phyloP scores from a whole-genome alignment of 2,888 invertebrate genomes.

The Morpho deidamia region DNA sequence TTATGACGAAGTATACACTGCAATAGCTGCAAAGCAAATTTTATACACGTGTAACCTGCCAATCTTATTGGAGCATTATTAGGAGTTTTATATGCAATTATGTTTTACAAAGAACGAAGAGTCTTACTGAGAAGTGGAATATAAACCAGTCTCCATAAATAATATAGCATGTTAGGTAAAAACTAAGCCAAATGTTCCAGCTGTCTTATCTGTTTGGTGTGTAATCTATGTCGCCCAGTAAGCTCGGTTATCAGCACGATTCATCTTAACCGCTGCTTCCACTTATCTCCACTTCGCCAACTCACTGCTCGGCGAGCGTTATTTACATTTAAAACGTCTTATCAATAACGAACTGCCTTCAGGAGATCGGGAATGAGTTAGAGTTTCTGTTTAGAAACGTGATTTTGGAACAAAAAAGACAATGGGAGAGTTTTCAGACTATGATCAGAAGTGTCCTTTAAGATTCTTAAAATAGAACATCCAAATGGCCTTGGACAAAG shows the following conservation, averaged over 20 bases:
- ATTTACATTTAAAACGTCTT: slow-evolving; percentile 24
- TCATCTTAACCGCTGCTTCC: slow-evolving; percentile 21
- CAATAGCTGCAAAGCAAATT: too few relatives aligned
- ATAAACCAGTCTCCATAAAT: too few relatives aligned
- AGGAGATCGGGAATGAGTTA: slow-evolving; percentile 2
- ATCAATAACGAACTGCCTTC: slow-evolving; percentile 11
- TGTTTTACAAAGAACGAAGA: too few relatives aligned
- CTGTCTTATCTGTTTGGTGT: not conserved
- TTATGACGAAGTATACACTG: too few relatives aligned
- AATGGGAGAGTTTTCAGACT: not conserved
- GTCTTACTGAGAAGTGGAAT: too few relatives aligned
- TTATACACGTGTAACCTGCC: too few relatives aligned
- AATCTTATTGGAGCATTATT: too few relatives aligned
- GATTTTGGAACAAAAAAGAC: not conserved
- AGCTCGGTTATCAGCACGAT: slow-evolving; percentile 21
- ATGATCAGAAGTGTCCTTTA: too few relatives aligned
- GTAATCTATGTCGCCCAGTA: slow-evolving; percentile 12
- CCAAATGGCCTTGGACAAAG: too few relatives aligned
- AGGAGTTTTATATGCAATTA: too few relatives aligned
- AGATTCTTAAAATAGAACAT: too few relatives aligned
- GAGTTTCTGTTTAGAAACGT: not conserved
- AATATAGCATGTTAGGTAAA: not conserved
- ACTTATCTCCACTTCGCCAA: slow-evolving; percentile 28
- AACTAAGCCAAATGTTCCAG: not conserved
- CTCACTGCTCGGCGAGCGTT: slow-evolving; percentile 17